Percentiles rank a stretch among this genome's conserved stretches.
Conservation (phyloP, 1,140 invertebrate genomes). For the Neodiprion fabricii region DNA sequence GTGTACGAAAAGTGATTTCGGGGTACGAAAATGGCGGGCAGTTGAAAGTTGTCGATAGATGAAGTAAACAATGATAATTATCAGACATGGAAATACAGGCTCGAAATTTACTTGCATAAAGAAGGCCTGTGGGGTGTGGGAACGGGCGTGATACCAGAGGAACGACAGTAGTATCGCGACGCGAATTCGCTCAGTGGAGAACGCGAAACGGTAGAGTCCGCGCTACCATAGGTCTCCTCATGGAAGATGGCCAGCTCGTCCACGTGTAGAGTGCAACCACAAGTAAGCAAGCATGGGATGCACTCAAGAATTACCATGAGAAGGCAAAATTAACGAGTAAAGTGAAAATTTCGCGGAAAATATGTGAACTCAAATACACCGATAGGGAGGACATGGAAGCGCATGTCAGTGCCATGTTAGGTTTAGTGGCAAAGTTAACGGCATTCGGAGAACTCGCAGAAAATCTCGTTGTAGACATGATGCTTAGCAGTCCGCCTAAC, state of each 20-base stretch:
- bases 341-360: conserved; percentile 23
- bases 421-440: conserved; percentile 26
- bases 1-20: too few species aligned
- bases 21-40: too few species aligned
- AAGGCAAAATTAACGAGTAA: conserved; percentile 29
- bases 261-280: conserved; percentile 24
- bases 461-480: conserved; percentile 19
- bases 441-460: conserved; percentile 25
- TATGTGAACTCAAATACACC: conserved; percentile 19
- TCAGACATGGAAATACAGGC: conserved; percentile 23
- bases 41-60: not conserved
- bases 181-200: conserved; percentile 16
- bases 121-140: conserved; percentile 19
- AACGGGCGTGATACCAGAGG: not conserved
- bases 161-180: not conserved
- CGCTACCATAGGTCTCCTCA: conserved; percentile 30
- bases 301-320: conserved; percentile 28
- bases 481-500: conserved; percentile 30
- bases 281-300: conserved; percentile 27
- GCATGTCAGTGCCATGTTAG: conserved; percentile 29
- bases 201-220: conserved; percentile 26
- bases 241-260: conserved; percentile 32
- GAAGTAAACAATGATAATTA: conserved; percentile 18
- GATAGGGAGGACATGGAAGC: conserved; percentile 30
- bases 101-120: conserved; percentile 24